A percentile compares a stretch with the other conserved stretches of the same genome.
Conservation (phyloP, 2,113 vertebrate genomes). For the Pandion haliaetus region DNA sequence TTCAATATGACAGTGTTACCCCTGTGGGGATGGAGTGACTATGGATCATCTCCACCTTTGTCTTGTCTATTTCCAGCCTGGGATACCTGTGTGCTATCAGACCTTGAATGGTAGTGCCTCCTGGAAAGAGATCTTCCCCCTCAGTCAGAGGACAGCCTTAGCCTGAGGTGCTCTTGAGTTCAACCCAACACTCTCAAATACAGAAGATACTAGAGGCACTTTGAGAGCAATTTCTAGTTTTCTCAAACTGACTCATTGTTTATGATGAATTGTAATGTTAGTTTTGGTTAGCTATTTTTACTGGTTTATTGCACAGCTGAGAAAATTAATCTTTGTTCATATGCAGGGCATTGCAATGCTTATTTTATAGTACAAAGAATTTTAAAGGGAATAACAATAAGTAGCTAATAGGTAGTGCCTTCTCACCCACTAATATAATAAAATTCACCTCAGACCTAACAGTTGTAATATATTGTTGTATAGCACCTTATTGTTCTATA, state of each 20-base stretch:
- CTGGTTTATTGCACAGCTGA: background rate
- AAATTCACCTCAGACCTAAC: background rate
- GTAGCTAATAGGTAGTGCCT: background rate
- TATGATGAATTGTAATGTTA: background rate
- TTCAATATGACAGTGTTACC: background rate
- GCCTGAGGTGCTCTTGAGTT: background rate
- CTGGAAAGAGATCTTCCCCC: background rate
- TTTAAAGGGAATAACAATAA: background rate
- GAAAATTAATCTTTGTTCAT: background rate
- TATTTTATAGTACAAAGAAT: background rate
- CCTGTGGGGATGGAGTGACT: background rate
- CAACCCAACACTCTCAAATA: background rate
- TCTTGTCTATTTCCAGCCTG: background rate
- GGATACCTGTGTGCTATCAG: background rate
- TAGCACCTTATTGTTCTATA: background rate
- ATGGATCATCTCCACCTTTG: background rate
- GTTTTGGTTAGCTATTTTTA: background rate
- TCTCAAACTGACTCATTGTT: background rate
- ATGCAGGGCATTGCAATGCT: background rate
- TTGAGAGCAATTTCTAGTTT: background rate
- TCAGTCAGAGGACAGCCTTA: background rate
- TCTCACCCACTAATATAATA: background rate
- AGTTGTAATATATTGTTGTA: background rate
- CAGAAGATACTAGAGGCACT: background rate
- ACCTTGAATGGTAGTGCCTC: background rate